These are phyloP conservation scores for Emydura subglobosa DNA, from an alignment of 2,113 vertebrate species.

Conservation along the genomic window DNA sequence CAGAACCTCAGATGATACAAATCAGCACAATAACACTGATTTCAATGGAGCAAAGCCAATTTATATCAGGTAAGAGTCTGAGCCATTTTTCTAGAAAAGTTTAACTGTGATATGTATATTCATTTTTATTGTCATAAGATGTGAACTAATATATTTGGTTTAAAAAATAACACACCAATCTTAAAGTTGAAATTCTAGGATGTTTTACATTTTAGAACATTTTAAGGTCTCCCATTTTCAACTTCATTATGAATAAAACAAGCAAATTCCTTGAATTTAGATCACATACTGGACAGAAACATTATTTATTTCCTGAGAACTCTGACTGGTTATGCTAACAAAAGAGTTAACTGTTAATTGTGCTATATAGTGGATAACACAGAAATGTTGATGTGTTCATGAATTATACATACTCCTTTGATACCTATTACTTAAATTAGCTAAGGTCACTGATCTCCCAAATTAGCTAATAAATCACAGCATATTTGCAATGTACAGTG, in stretches of 20 bases:
- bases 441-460: constrained; percentile 69
- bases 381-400: constrained; percentile 76
- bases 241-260: constrained; percentile 49
- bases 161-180: constrained; percentile 59
- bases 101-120: constrained; percentile 52
- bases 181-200: constrained; percentile 69
- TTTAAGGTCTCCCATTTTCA: constrained; percentile 49
- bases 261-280: constrained; percentile 54
- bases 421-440: constrained; percentile 71
- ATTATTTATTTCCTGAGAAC: constrained; percentile 65
- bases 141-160: constrained; percentile 69
- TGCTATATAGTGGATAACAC: constrained; percentile 75
- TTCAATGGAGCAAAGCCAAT: neutral
- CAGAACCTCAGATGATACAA: neutral
- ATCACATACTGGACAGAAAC: constrained; percentile 33
- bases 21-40: neutral
- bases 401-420: constrained; percentile 74
- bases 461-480: constrained; percentile 55
- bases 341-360: constrained; percentile 77
- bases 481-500: neutral
- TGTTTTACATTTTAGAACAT: constrained; percentile 56
- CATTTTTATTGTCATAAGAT: constrained; percentile 66
- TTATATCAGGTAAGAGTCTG: neutral
- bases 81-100: constrained; percentile 10
- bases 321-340: constrained; percentile 67